Conservation (phyloP, 2,113 vertebrate species). For the Sorex fumeus region DNA sequence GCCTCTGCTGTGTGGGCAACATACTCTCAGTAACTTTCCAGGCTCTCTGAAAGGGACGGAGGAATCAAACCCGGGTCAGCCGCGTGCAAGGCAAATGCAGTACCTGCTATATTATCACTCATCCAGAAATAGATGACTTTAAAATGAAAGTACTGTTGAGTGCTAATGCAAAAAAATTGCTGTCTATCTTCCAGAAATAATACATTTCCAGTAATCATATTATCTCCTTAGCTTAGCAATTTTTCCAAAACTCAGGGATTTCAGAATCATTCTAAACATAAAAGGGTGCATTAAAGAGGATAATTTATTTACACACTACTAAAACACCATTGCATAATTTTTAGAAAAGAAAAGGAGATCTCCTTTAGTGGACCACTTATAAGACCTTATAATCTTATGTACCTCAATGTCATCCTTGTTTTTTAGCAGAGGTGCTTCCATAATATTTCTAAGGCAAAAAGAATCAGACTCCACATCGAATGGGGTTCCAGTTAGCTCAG, state of each 20-base stretch:
- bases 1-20: no score
- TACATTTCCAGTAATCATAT: conserved; percentile 20
- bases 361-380: not conserved
- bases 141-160: not conserved
- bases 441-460: conserved; percentile 89
- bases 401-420: conserved; percentile 91
- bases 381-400: not conserved
- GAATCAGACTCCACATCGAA: conserved; percentile 90
- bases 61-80: no score
- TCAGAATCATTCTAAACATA: not conserved
- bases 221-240: not conserved
- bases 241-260: conserved; percentile 41
- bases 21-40: no score
- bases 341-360: conserved; percentile 12
- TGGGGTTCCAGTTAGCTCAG: conserved; percentile 87
- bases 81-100: no score
- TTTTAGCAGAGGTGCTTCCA: conserved; percentile 90
- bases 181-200: not conserved
- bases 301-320: not conserved
- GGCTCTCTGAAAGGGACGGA: no score
- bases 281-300: not conserved
- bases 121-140: no score
- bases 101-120: no score
- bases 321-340: not conserved
- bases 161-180: not conserved